Conservation (phyloP, 1,140 invertebrate species). For the Plutomurus gul region DNA sequence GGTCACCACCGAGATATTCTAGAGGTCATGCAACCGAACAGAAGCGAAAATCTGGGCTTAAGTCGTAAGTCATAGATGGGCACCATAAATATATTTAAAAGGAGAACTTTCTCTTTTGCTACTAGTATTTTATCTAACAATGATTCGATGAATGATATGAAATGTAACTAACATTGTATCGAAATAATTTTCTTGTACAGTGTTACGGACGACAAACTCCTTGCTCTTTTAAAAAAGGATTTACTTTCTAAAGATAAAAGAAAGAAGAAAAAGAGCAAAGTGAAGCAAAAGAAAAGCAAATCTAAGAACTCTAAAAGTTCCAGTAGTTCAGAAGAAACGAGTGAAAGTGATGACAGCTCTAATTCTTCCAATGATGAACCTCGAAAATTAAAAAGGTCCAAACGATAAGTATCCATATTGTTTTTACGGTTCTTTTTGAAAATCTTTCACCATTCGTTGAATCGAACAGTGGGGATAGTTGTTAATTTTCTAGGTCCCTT, state of each 20-base stretch:
- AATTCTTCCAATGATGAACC: neutral
- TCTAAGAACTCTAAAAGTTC: neutral
- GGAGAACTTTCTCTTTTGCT: neutral
- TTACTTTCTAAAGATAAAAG: constrained; percentile 21
- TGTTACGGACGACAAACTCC: constrained; percentile 22
- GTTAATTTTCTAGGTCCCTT: too few relatives aligned
- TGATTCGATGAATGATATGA: too few relatives aligned
- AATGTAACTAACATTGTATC: neutral
- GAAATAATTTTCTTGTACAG: neutral
- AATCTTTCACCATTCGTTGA: neutral
- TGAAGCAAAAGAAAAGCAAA: constrained; percentile 11
- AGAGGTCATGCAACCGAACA: constrained; percentile 43
- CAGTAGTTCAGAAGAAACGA: neutral
- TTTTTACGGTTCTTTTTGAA: neutral
- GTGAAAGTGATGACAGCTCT: neutral
- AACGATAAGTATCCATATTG: too few relatives aligned
- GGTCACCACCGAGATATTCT: constrained; percentile 45
- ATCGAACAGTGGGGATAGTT: neutral
- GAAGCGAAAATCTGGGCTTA: neutral
- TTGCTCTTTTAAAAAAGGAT: constrained; percentile 37
- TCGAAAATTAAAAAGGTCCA: neutral
- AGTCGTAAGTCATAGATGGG: neutral
- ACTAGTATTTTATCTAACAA: neutral
- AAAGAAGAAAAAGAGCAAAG: constrained; percentile 28
- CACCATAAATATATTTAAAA: neutral